Evolutionary conservation across 1,140 invertebrate species (phyloP).

Genomic region (Galendromus occidentalis): DNA sequence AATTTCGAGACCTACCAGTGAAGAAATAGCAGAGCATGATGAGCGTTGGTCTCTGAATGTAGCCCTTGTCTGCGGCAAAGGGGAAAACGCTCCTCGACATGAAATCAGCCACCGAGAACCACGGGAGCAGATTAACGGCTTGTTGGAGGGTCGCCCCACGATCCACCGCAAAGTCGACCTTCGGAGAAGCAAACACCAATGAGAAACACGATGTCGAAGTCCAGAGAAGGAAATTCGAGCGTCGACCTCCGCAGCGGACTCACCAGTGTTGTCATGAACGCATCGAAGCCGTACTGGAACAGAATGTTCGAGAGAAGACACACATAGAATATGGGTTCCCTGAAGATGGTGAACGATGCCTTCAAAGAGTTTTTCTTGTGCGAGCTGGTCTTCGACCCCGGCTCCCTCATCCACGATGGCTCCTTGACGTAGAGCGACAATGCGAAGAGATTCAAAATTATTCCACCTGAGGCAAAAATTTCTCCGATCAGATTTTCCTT

Average conservation of each 20-base stretch:
- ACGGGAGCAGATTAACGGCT: background rate
- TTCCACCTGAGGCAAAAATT: background rate
- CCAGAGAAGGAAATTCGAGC: background rate
- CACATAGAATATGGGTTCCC: background rate
- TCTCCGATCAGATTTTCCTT: too few relatives aligned
- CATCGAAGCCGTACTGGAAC: constrained; percentile 6
- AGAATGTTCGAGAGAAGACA: background rate
- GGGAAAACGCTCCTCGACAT: background rate
- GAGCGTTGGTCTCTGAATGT: background rate
- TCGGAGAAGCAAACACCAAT: background rate
- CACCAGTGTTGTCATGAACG: constrained; percentile 1
- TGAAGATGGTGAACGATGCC: background rate
- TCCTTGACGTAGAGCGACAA: background rate
- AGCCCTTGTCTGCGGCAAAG: background rate
- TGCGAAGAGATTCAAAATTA: background rate
- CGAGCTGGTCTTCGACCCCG: background rate
- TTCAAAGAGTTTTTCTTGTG: background rate
- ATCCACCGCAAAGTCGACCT: constrained; percentile 3
- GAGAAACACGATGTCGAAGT: background rate
- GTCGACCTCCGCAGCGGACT: background rate
- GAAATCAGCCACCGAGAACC: background rate
- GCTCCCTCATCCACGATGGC: background rate
- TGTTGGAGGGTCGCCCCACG: background rate
- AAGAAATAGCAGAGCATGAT: constrained; percentile 3
- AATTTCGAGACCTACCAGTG: background rate